These are phyloP conservation scores for Dioctria rufipes DNA, from an alignment of 2,888 invertebrate species.

Conservation along the genomic window DNA sequence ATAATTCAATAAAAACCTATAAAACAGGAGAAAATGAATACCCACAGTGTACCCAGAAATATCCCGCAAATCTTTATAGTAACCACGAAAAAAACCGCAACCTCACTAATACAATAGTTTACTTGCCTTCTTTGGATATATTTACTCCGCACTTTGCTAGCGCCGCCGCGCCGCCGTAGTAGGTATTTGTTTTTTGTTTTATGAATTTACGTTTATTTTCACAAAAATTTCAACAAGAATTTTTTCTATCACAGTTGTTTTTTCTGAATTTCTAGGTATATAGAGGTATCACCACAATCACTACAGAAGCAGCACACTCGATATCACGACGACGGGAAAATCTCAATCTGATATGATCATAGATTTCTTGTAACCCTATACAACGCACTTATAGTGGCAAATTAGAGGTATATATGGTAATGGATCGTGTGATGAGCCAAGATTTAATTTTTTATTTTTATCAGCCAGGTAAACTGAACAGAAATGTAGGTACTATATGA, in stretches of 20 bases:
- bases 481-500: background rate
- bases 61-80: slow-evolving; percentile 1
- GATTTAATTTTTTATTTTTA: slow-evolving; percentile 1
- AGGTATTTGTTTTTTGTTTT: background rate
- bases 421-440: slow-evolving; percentile 16
- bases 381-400: slow-evolving; percentile 19
- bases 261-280: background rate
- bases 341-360: background rate
- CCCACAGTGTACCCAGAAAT: background rate
- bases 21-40: slow-evolving; percentile 16
- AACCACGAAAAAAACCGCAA: slow-evolving; percentile 27
- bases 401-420: background rate
- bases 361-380: background rate
- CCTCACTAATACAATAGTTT: background rate
- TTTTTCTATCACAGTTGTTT: background rate
- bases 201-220: background rate
- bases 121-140: slow-evolving; percentile 27
- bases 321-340: background rate
- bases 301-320: slow-evolving; percentile 9
- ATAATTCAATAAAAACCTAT: slow-evolving; percentile 6
- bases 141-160: background rate
- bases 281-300: background rate
- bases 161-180: background rate
- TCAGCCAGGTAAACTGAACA: slow-evolving; percentile 12
- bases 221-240: slow-evolving; percentile 19